Evolutionary conservation across 1,140 invertebrate genomes (phyloP), one percentile per base, ranked within the genome.

Genomic region (Halesus radiatus): DNA sequence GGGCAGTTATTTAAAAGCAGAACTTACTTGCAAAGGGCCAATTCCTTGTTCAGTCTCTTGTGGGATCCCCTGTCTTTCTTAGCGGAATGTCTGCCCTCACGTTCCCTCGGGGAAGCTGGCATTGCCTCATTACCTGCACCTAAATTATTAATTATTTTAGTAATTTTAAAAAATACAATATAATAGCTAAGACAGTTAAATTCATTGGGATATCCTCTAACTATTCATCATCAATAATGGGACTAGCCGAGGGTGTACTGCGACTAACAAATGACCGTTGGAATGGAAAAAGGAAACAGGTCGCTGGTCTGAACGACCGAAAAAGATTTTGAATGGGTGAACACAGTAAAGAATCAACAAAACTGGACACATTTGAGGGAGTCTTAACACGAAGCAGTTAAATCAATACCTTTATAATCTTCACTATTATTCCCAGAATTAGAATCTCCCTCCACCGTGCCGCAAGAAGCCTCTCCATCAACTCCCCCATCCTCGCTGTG

Each of bases 11-110:
- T 45, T 10, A 45, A 10, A 45, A 45, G 37, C 13, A 60, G 5
- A 18, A 86, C 88, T 86, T 58, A 92, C 88, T 92, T 92, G 87
- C 93, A 94, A 58, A 94, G 93, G 66, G 93, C 92, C 85, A 96
- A 87, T 85, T 97, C 96, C 86, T 95, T 95, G 81, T 93, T 91
- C 80, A 94, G 90, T 88, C 95, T 95, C 88, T 96, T 96, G 80
- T 92, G 88, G 85, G 90, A 87, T 85, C 90, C 90, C 85, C 93
- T 92, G 84, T 96, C 93, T 87, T 94, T 92, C 86, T 93, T 93
- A 81, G 87, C 87, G 8, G 87, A 84, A 68, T 84, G 87, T 87
- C 84, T 88, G 15, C 29, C 32, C 26, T 83, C 81, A 18, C 79
- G 16, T 16, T 83, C 82, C 20, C 80, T 72, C 23, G 81, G 23